A percentile compares a stretch with the other conserved stretches of the same genome.
Conservation (phyloP, 2,113 vertebrate species). For the Antechinus stuartii region DNA sequence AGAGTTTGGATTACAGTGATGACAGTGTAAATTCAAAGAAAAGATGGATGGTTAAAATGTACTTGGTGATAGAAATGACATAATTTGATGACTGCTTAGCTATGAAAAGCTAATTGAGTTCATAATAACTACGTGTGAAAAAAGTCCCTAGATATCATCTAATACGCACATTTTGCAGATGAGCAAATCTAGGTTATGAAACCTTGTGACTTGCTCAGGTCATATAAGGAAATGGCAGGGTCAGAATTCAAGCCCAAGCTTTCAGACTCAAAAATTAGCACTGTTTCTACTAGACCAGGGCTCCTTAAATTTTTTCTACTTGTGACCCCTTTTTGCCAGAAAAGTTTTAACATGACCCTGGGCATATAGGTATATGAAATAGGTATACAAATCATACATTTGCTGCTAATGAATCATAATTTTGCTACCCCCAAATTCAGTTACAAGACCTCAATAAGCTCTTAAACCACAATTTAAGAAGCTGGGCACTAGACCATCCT, state of each 20-base stretch:
- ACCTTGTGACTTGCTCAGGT: background rate
- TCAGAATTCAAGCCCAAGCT: background rate
- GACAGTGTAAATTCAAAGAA: accelerated
- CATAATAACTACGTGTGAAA: background rate
- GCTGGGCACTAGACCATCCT: background rate
- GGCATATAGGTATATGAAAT: too few species aligned
- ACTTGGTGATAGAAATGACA: background rate
- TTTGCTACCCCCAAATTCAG: too few species aligned
- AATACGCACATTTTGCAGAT: background rate
- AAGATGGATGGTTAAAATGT: background rate
- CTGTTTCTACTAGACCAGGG: background rate
- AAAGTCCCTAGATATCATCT: background rate
- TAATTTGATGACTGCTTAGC: background rate
- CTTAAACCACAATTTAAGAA: too few species aligned
- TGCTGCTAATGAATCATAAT: too few species aligned
- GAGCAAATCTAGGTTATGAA: background rate
- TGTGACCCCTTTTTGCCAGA: too few species aligned
- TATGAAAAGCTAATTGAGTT: background rate
- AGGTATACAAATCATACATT: too few species aligned
- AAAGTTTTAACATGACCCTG: too few species aligned
- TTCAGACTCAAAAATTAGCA: background rate
- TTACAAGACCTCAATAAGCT: too few species aligned
- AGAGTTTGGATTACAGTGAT: background rate
- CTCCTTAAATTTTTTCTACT: too few species aligned
- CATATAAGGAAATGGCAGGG: background rate